Conservation (phyloP, 1,140 invertebrate genomes). For the Drosophila azteca region DNA sequence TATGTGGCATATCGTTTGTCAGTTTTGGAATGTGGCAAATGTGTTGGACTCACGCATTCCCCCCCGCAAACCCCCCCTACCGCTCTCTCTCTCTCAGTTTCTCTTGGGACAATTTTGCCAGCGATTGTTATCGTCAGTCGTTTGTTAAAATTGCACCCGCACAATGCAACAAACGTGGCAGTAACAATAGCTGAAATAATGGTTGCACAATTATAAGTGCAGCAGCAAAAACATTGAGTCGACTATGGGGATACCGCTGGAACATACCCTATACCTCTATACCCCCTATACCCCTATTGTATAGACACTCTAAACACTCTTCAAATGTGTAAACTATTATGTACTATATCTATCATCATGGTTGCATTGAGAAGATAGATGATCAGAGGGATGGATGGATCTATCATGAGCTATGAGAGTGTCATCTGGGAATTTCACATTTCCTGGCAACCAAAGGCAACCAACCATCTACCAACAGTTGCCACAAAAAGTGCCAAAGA, state of each 20-base stretch:
- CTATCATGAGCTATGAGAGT: too few species aligned
- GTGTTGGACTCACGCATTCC: slow-evolving; percentile 67
- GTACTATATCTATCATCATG: too few species aligned
- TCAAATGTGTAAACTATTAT: too few species aligned
- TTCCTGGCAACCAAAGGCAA: too few species aligned
- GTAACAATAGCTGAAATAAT: slow-evolving; percentile 27
- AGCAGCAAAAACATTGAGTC: neutral
- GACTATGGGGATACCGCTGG: neutral
- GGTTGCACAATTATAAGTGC: slow-evolving; percentile 41
- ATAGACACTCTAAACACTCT: slow-evolving; percentile 5
- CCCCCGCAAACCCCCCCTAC: slow-evolving; percentile 20
- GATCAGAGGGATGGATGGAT: too few species aligned
- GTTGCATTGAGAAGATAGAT: too few species aligned
- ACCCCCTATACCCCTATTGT: too few species aligned
- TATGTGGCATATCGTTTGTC: slow-evolving; percentile 34
- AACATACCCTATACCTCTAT: too few species aligned
- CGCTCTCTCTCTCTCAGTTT: slow-evolving; percentile 13
- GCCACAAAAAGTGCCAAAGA: too few species aligned
- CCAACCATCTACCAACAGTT: too few species aligned
- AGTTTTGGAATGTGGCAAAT: slow-evolving; percentile 63
- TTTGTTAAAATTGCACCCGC: slow-evolving; percentile 61
- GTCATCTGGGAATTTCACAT: too few species aligned
- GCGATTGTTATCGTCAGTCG: slow-evolving; percentile 54
- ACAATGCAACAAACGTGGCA: slow-evolving; percentile 23
- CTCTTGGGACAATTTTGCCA: slow-evolving; percentile 55